These are phyloP conservation scores for Coracias cyanogaster DNA, from an alignment of 2,797 vertebrate species.

Conservation along the genomic window DNA sequence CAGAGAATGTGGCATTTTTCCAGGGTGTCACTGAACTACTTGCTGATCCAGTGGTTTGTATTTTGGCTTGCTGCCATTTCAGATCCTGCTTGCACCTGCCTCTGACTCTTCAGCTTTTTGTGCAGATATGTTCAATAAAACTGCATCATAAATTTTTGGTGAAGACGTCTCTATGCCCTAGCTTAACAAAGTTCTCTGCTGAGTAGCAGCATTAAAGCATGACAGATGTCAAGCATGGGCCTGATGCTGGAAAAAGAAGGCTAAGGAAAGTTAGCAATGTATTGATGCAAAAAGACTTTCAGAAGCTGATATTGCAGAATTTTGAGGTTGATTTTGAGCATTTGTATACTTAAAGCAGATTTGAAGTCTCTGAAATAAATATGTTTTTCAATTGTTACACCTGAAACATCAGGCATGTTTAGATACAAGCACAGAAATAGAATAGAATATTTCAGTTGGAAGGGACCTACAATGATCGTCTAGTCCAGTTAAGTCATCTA, in stretches of 20 bases:
- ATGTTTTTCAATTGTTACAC: not conserved
- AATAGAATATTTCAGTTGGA: not conserved
- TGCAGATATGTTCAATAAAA: not conserved
- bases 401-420: not conserved
- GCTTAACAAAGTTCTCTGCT: slow-evolving; percentile 20
- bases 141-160: not conserved
- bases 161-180: not conserved
- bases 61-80: slow-evolving; percentile 47
- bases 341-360: not conserved
- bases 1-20: slow-evolving; percentile 16
- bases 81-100: not conserved
- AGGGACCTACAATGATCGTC: not conserved
- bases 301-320: not conserved
- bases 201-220: not conserved
- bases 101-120: not conserved
- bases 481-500: not conserved
- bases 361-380: not conserved
- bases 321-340: not conserved
- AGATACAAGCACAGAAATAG: not conserved
- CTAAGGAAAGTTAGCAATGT: not conserved
- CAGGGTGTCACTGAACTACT: slow-evolving; percentile 20
- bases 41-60: slow-evolving; percentile 36
- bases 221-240: not conserved
- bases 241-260: not conserved
- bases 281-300: not conserved